Conservation (phyloP, 2,113 vertebrate genomes). For the Heteronetta atricapilla region DNA sequence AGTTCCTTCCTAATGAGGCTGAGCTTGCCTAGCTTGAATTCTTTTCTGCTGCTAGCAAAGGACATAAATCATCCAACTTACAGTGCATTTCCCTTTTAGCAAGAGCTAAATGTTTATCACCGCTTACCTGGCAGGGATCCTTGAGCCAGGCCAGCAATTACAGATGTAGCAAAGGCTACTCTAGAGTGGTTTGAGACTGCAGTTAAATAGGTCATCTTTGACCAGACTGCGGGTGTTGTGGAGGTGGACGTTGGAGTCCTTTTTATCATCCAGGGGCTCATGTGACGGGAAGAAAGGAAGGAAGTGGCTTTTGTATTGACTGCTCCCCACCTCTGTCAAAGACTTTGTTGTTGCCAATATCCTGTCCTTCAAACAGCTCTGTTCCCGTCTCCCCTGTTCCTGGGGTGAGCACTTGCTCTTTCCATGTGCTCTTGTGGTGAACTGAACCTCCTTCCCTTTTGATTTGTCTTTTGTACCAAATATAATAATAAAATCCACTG, state of each 20-base stretch:
- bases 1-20: background rate
- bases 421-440: background rate
- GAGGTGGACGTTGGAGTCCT: background rate
- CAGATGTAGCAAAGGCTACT: background rate
- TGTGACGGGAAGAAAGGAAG: slow-evolving; percentile 37
- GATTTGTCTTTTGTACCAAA: background rate
- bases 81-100: background rate
- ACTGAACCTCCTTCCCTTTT: background rate
- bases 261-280: background rate
- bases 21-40: background rate
- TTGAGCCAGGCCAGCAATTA: background rate
- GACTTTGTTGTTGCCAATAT: background rate
- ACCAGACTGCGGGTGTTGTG: background rate
- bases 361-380: background rate
- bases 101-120: background rate
- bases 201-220: background rate
- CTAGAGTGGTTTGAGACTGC: background rate
- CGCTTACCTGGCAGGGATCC: background rate
- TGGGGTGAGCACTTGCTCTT: rapidly evolving
- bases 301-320: slow-evolving; percentile 15
- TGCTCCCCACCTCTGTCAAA: background rate
- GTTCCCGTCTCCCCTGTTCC: background rate
- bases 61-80: background rate
- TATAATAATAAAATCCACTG: background rate
- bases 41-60: background rate